Percentiles rank a stretch among this genome's conserved stretches.
Evolutionary conservation across 1,140 invertebrate genomes (phyloP).

Genomic region (Heliconius himera): DNA sequence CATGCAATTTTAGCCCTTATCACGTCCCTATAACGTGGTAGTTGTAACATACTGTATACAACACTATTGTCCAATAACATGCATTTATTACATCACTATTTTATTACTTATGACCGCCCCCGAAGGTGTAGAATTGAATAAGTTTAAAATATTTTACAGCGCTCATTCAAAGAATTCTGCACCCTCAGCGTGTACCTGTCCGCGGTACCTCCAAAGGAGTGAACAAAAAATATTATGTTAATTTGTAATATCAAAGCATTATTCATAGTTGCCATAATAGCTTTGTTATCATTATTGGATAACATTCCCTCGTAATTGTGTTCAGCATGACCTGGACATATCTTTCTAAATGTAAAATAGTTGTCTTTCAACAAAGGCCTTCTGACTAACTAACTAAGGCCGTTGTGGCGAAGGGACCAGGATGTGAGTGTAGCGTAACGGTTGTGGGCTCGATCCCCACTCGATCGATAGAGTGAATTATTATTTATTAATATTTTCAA

Average conservation of each 20-base stretch:
- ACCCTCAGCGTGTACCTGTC: slow-evolving; percentile 78
- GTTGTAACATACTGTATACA: slow-evolving; percentile 26
- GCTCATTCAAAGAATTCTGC: slow-evolving; percentile 80
- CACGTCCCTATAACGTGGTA: slow-evolving; percentile 25
- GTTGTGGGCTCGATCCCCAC: too few species aligned
- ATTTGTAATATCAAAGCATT: slow-evolving; percentile 75
- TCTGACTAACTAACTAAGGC: too few species aligned
- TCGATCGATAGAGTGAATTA: too few species aligned
- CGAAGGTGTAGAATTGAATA: slow-evolving; percentile 40
- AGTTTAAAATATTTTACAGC: slow-evolving; percentile 42
- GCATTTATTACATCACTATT: slow-evolving; percentile 24
- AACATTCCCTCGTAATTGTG: slow-evolving; percentile 68
- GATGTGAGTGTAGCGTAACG: too few species aligned
- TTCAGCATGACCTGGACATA: slow-evolving; percentile 48
- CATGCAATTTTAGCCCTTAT: slow-evolving; percentile 50
- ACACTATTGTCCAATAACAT: slow-evolving; percentile 33
- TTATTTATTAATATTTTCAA: too few species aligned
- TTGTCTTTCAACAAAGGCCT: too few species aligned
- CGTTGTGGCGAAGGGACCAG: too few species aligned
- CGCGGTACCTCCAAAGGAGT: slow-evolving; percentile 76
- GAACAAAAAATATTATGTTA: slow-evolving; percentile 80
- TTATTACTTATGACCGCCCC: slow-evolving; percentile 38
- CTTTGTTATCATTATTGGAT: slow-evolving; percentile 79
- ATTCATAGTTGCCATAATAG: slow-evolving; percentile 77
- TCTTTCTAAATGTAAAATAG: slow-evolving; percentile 44